Conservation (phyloP, 2,888 invertebrate genomes). For the Tuta absoluta region DNA sequence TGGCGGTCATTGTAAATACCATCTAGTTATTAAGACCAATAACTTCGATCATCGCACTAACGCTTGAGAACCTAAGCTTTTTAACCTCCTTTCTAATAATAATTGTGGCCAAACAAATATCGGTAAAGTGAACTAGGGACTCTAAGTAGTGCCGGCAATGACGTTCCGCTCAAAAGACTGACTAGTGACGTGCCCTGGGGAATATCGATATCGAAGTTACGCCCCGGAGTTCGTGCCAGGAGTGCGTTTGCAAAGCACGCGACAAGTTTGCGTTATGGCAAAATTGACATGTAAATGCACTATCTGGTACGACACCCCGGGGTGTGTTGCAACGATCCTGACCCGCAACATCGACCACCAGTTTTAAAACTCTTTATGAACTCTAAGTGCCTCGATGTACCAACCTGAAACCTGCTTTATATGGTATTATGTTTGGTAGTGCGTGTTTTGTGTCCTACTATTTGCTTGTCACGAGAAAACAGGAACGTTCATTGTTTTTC, state of each 20-base stretch:
- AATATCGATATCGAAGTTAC: conserved; percentile 66
- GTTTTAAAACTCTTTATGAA: conserved; percentile 47
- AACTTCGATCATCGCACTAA: conserved; percentile 37
- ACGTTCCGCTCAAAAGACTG: conserved; percentile 66
- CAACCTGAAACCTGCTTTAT: not conserved
- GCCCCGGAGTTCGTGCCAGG: conserved; percentile 97
- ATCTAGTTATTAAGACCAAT: not conserved
- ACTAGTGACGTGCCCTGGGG: conserved; percentile 63
- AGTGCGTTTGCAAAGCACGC: conserved; percentile 95
- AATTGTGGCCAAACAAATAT: not conserved
- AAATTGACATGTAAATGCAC: conserved; percentile 97
- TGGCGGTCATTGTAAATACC: conserved; percentile 26
- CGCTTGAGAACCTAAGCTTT: conserved; percentile 17
- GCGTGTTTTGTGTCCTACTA: conserved; percentile 14
- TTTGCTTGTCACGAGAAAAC: conserved; percentile 25
- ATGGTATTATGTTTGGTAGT: conserved; percentile 6
- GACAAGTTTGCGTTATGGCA: conserved; percentile 75
- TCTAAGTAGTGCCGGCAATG: conserved; percentile 58
- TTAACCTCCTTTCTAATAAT: not conserved
- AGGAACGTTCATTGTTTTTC: conserved; percentile 23
- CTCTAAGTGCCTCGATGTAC: conserved; percentile 54
- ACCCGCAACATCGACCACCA: conserved; percentile 55
- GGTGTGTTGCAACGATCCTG: conserved; percentile 77
- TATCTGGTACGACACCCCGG: conserved; percentile 99
- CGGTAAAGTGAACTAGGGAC: conserved; percentile 41